Conservation (phyloP, 2,113 vertebrate species). For the Rhagologus leucostigma region DNA sequence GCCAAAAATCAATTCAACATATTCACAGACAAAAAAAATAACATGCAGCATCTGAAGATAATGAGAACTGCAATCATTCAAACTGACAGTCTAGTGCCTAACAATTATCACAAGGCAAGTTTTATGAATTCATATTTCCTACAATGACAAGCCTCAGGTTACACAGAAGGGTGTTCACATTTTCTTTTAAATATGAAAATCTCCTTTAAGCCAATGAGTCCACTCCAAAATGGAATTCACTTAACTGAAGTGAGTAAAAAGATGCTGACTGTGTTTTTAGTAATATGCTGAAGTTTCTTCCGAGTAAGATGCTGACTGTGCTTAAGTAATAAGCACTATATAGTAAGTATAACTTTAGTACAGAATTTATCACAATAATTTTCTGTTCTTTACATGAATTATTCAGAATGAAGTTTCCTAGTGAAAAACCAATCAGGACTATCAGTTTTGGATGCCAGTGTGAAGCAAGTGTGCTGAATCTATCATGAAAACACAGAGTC, state of each 20-base stretch:
- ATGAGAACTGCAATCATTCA: slow-evolving; percentile 70
- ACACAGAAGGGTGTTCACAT: slow-evolving; percentile 36
- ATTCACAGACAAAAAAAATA: slow-evolving; percentile 62
- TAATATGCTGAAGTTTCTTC: not conserved
- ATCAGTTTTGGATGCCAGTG: not conserved
- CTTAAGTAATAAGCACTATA: not conserved
- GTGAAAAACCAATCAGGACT: not conserved
- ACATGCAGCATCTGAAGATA: slow-evolving; percentile 56
- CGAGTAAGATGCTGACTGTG: not conserved
- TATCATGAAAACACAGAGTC: not conserved
- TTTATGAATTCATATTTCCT: slow-evolving; percentile 57
- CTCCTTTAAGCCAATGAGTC: not conserved
- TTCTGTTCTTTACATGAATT: not conserved
- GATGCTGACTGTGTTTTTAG: slow-evolving; percentile 1
- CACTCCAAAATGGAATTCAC: slow-evolving; percentile 1
- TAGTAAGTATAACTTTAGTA: not conserved
- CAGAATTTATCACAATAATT: not conserved
- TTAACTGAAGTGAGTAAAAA: slow-evolving; percentile 1
- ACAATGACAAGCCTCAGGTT: slow-evolving; percentile 42
- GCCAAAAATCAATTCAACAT: slow-evolving; percentile 68
- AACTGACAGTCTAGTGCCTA: slow-evolving; percentile 62
- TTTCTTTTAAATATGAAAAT: slow-evolving; percentile 26
- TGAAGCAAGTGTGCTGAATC: not conserved
- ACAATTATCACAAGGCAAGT: slow-evolving; percentile 62
- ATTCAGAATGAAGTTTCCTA: not conserved